These are phyloP conservation scores for Alouatta palliata DNA, from an alignment of 2,113 vertebrate species.

Conservation along the genomic window DNA sequence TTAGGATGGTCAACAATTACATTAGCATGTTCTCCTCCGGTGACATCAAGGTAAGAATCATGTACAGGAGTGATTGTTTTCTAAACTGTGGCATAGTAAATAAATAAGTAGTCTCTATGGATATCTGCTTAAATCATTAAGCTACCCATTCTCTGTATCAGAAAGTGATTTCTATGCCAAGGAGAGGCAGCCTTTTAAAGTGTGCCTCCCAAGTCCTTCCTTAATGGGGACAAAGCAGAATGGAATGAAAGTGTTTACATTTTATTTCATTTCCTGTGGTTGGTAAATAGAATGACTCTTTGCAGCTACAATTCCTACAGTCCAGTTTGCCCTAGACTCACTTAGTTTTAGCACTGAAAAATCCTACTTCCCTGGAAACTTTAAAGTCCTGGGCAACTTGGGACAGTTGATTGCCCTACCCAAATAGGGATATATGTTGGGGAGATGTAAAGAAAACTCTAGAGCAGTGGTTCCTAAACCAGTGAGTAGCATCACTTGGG, in stretches of 20 bases:
- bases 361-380: not conserved
- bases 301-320: too few species aligned
- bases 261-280: not conserved
- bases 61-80: not conserved
- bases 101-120: not conserved
- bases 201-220: not conserved
- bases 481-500: not conserved
- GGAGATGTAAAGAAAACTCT: not conserved
- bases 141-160: not conserved
- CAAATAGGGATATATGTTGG: not conserved
- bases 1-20: constrained; percentile 95
- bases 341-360: not conserved
- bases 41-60: constrained; percentile 91
- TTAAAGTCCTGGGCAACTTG: not conserved
- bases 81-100: not conserved
- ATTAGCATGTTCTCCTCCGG: constrained; percentile 94
- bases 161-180: not conserved
- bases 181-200: not conserved
- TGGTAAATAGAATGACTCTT: not conserved
- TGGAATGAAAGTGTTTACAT: not conserved
- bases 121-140: not conserved
- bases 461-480: not conserved
- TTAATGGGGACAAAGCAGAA: not conserved
- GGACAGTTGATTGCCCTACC: not conserved
- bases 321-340: not conserved